phyloP scores from a whole-genome alignment of 2,888 invertebrate species.

The Odontocerum albicorne region DNA sequence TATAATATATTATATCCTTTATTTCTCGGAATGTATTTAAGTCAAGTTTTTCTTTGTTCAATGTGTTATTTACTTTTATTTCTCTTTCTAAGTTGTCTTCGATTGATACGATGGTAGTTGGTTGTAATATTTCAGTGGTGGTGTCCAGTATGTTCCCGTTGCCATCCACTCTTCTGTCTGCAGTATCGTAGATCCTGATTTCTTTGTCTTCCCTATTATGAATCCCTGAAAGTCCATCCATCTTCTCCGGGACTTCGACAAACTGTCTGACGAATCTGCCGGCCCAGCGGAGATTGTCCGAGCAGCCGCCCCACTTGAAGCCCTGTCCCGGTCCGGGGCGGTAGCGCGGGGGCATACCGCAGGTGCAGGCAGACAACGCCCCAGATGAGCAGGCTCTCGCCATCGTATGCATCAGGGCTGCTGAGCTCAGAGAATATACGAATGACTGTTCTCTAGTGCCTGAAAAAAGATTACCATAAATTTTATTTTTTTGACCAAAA shows the following conservation, averaged over 20 bases:
- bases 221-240: constrained; percentile 44
- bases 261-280: constrained; percentile 72
- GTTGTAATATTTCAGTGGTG: neutral
- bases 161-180: constrained; percentile 19
- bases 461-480: constrained; percentile 43
- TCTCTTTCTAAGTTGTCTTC: neutral
- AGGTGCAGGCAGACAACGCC: constrained; percentile 73
- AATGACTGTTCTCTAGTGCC: constrained; percentile 86
- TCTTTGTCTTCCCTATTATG: constrained; percentile 26
- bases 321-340: constrained; percentile 67
- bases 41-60: too few species aligned
- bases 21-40: too few species aligned
- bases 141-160: constrained; percentile 24
- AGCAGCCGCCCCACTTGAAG: constrained; percentile 88
- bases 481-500: too few species aligned
- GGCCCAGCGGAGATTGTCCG: constrained; percentile 77
- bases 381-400: constrained; percentile 79
- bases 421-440: constrained; percentile 81
- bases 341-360: constrained; percentile 72
- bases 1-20: too few species aligned
- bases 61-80: neutral
- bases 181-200: constrained; percentile 35
- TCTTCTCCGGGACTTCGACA: constrained; percentile 65
- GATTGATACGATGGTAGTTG: neutral
- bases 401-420: constrained; percentile 74